Conservation (phyloP, 1,140 invertebrate genomes). For the Limonius californicus region DNA sequence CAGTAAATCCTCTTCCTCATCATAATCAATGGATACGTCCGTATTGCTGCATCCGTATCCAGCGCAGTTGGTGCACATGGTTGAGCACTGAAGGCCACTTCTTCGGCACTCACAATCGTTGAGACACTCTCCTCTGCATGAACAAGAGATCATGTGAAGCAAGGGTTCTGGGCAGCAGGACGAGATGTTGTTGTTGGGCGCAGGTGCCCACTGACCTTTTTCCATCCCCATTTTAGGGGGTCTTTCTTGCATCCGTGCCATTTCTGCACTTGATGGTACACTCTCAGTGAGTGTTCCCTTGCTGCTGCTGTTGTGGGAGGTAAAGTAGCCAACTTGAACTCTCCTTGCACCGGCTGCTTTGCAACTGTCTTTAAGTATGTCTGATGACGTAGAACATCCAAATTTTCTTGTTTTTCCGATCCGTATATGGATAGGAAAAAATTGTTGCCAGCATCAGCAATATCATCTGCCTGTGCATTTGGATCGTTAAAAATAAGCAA, state of each 20-base stretch:
- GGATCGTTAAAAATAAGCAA: neutral
- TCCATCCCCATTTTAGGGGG: too few species aligned
- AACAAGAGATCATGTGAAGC: too few species aligned
- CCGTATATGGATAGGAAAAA: conserved; percentile 12
- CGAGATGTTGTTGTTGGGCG: conserved; percentile 21
- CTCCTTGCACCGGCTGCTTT: conserved; percentile 12
- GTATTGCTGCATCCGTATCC: too few species aligned
- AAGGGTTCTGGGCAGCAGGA: neutral
- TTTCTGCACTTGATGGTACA: conserved; percentile 31
- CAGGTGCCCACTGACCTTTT: conserved; percentile 23
- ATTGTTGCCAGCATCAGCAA: neutral
- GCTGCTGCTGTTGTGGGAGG: conserved; percentile 23
- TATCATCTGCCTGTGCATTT: conserved; percentile 1
- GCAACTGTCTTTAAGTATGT: conserved; percentile 15
- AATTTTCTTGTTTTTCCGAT: conserved; percentile 3
- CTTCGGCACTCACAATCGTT: conserved; percentile 9
- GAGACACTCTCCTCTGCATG: conserved; percentile 12
- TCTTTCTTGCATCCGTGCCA: conserved; percentile 26
- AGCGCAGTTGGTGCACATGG: neutral
- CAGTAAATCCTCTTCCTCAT: too few species aligned
- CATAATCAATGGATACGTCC: too few species aligned
- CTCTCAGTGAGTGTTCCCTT: too few species aligned
- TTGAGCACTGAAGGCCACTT: conserved; percentile 5
- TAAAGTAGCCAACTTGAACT: conserved; percentile 18
- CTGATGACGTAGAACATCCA: conserved; percentile 15